Conservation (phyloP, 1,140 invertebrate species). For the Hylaeus anthracinus region DNA sequence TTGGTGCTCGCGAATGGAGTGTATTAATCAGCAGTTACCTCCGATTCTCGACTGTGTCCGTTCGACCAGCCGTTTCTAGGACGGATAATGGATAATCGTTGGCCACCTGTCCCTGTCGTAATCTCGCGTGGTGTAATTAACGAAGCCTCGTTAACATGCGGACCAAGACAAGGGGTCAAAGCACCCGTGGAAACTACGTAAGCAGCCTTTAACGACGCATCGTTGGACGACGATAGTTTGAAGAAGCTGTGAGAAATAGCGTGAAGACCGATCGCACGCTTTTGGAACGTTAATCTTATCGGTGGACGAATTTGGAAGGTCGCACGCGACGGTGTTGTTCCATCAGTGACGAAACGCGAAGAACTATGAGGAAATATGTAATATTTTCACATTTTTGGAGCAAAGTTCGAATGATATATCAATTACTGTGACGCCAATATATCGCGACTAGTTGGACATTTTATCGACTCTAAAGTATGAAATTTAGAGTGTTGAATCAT, state of each 20-base stretch:
- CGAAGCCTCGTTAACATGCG: conserved; percentile 62
- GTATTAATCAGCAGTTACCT: conserved; percentile 64
- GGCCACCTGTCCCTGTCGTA: conserved; percentile 69
- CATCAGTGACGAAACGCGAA: neutral
- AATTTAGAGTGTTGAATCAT: too few species aligned
- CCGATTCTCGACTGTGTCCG: conserved; percentile 38
- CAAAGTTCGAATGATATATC: too few species aligned
- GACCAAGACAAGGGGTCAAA: conserved; percentile 56
- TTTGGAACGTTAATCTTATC: conserved; percentile 16
- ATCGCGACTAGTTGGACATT: too few species aligned
- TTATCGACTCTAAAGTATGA: too few species aligned
- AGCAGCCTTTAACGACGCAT: conserved; percentile 35
- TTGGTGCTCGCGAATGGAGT: conserved; percentile 39
- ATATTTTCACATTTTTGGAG: neutral
- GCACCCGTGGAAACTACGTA: conserved; percentile 55
- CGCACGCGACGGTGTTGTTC: neutral
- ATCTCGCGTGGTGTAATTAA: conserved; percentile 70
- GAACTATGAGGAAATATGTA: neutral
- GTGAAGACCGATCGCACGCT: neutral
- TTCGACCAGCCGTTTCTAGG: conserved; percentile 53
- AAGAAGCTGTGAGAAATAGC: conserved; percentile 1
- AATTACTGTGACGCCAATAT: neutral
- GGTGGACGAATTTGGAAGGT: neutral
- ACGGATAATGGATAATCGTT: conserved; percentile 63
- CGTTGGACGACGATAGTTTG: conserved; percentile 19